Base-by-base conservation (phyloP, 2,113 vertebrate species). In the Thalassoma bifasciatum region DNA sequence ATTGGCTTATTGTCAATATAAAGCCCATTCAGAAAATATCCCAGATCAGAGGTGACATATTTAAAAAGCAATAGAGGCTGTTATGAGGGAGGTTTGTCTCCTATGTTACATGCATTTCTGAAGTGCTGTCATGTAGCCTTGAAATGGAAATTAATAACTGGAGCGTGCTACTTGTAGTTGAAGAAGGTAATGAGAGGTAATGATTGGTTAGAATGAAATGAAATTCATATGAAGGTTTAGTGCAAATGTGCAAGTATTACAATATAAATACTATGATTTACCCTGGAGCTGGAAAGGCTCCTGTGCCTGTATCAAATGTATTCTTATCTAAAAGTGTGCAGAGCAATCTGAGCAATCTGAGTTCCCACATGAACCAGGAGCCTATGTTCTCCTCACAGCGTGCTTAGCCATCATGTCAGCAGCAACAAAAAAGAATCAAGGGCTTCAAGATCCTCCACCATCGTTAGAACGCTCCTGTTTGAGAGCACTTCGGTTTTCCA, bases 121-220 rank as follows among this genome's bases (percentile, higher is more conserved):
- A 54, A 62, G 54, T 24, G 21, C 42, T 47, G 26, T 37, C 8
- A 23, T 57, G 37, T 66, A 7, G 36, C 60, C 46, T 66, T 61
- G n/a, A 56, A 34, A 64, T 56, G 56, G 14, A 36, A 50, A 76
- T 56, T 3, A 24, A 37, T 50, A 24, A 24, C 10, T 36, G 11
- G 3, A 24, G 40, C 8, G 3, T 6, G 7, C 23, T 56, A 12
- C 16, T n/a, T 37, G 37, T 53, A 13, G 42, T 12, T 42, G 44
- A 8, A 68, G 30, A 30, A 30, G 6, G 6, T 30, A 30, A 30
- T 30, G 6, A 30, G 34, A 57, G 8, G 37, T 38, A 58, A 61
- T 40, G 10, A 64, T 4, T 1, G 5, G 16, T 46, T 24, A 5
- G 10, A 50, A 36, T 14, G 38, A 22, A 10, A 47, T 1, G 5